Conservation (phyloP, 2,113 vertebrate species). For the Bubo scandiacus region DNA sequence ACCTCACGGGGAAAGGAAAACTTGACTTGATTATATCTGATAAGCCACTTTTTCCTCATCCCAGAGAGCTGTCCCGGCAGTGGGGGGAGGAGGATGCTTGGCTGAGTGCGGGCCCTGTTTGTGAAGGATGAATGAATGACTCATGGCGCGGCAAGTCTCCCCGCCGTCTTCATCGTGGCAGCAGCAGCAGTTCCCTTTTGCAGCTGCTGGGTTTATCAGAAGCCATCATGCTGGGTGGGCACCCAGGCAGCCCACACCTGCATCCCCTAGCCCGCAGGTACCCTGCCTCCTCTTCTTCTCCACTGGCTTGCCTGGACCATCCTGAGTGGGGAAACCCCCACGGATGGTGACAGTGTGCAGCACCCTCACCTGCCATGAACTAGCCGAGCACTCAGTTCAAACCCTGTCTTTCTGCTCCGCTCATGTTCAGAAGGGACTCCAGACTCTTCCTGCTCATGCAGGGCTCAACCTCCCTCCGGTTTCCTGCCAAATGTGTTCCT, state of each 20-base stretch:
- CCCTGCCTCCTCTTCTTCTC: neutral
- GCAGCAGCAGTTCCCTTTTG: neutral
- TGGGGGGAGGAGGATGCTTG: slow-evolving; percentile 26
- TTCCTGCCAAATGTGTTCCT: slow-evolving; percentile 46
- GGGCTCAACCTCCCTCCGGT: neutral
- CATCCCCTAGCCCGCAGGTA: neutral
- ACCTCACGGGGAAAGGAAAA: slow-evolving; percentile 28
- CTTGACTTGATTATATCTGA: slow-evolving; percentile 40
- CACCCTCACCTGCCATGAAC: neutral
- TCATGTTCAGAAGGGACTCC: slow-evolving; percentile 1
- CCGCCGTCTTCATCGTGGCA: neutral
- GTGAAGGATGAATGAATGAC: slow-evolving; percentile 58
- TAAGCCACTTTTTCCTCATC: slow-evolving; percentile 61
- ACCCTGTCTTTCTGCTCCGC: neutral
- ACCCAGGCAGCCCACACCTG: neutral
- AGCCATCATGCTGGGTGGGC: neutral
- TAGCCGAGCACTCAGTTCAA: neutral
- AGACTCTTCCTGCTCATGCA: slow-evolving; percentile 17
- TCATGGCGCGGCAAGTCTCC: neutral
- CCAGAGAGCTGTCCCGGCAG: neutral
- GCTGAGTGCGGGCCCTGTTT: neutral
- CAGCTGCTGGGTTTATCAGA: neutral
- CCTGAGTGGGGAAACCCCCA: neutral
- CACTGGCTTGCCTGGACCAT: accelerated
- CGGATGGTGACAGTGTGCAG: accelerated